phyloP scores from a whole-genome alignment of 2,113 vertebrate species.

The Atrichornis clamosus region DNA sequence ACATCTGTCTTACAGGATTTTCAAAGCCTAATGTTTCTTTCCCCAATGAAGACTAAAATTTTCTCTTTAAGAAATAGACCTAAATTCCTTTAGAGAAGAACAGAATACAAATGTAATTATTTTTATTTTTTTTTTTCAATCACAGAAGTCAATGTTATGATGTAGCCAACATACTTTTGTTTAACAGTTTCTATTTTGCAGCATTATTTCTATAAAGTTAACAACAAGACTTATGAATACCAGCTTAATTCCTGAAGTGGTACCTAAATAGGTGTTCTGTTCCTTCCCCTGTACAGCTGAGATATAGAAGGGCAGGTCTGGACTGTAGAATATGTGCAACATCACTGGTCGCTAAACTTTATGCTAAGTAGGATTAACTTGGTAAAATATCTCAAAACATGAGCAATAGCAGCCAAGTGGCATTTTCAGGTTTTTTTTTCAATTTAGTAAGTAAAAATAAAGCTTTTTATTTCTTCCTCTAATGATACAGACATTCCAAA shows the following conservation, averaged over 20 bases:
- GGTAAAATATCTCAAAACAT: background rate
- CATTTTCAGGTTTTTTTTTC: background rate
- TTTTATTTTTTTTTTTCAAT: background rate
- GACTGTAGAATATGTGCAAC: background rate
- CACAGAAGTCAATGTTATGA: background rate
- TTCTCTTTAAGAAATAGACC: background rate
- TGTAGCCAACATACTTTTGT: background rate
- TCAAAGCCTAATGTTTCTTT: background rate
- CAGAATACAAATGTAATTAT: background rate
- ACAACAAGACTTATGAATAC: background rate
- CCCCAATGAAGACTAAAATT: background rate
- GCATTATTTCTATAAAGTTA: background rate
- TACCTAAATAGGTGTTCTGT: background rate
- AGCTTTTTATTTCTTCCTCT: slow-evolving; percentile 12
- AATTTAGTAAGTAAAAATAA: background rate
- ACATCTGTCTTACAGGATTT: background rate
- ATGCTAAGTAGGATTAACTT: background rate
- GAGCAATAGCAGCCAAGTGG: background rate
- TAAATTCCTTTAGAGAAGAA: background rate
- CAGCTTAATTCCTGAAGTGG: background rate
- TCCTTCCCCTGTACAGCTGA: background rate
- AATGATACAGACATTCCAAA: background rate
- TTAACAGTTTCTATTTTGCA: background rate
- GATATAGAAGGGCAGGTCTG: background rate
- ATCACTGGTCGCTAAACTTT: background rate